Evolutionary conservation across 2,113 vertebrate genomes (phyloP), one percentile per base, ranked within the genome.

Genomic region (Rhineura floridana): DNA sequence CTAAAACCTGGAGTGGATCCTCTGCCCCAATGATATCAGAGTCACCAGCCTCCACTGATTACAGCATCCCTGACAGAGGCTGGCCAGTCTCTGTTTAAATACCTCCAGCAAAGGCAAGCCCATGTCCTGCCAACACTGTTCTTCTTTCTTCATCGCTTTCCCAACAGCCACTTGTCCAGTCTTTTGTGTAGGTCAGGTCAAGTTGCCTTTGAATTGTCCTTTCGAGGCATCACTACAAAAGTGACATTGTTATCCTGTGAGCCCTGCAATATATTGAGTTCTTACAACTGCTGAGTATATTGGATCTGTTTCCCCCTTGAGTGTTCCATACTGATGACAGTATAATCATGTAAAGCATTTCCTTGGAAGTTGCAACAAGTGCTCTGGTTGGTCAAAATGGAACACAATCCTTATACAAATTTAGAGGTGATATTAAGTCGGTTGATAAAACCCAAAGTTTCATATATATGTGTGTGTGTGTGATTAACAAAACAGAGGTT

Each of bases 381-480:
- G 21, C 30, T 9, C 76, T 67, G n/a, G 50, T 65, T 67, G 62
- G 88, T 91, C 85, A 73, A 89, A 90, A 88, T 42, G n/a, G 76
- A 82, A n/a, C 30, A 69, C 10, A 50, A 79, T 91, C 59, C 69
- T 73, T 44, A 87, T 59, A 72, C 46, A 33, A 76, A 86, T 85
- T 90, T 39, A 75, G 87, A 83, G 63, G 44, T 44, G 73, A 90
- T 90, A 44, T 84, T 86, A 90, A 94, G 78, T 50, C 81, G 70
- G 80, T 89, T 85, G 91, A 90, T 90, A 89, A 93, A 92, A 83
- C 85, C 88, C 59, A 5, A 78, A 83, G 82, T 73, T 92, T 92
- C 73, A 88, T 88, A n/a, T n/a, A n/a, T n/a, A n/a, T n/a, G n/a
- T n/a, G n/a, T n/a, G n/a, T n/a, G n/a, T n/a, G n/a, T n/a, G n/a